phyloP scores from a whole-genome alignment of 2,888 invertebrate genomes.

The Thymelicus sylvestris region DNA sequence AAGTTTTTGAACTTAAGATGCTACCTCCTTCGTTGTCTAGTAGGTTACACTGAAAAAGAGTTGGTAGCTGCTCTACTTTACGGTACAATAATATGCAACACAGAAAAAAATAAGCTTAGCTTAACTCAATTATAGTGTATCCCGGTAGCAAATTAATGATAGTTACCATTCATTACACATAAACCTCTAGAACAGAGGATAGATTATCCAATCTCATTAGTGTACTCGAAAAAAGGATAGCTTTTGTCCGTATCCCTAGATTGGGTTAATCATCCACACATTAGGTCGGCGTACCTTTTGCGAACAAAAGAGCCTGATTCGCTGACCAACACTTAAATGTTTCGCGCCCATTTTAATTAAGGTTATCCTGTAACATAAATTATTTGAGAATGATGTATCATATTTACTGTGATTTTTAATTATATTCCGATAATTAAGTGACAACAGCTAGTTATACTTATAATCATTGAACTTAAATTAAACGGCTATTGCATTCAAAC shows the following conservation, averaged over 20 bases:
- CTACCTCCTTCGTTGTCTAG: no score
- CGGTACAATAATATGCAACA: no score
- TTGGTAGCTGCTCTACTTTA: no score
- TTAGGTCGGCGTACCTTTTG: conserved; percentile 24
- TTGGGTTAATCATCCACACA: conserved; percentile 32
- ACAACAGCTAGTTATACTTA: no score
- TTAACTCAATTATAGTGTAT: no score
- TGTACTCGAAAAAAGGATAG: conserved; percentile 16
- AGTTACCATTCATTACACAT: background rate
- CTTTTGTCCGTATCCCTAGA: conserved; percentile 24
- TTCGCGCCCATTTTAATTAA: conserved; percentile 11
- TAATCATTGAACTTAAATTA: no score
- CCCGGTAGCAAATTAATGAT: no score
- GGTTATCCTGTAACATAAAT: conserved; percentile 4
- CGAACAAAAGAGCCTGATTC: conserved; percentile 13
- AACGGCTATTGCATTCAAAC: no score
- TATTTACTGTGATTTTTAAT: background rate
- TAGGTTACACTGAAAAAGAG: no score
- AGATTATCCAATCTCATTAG: conserved; percentile 23
- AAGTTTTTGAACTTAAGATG: no score
- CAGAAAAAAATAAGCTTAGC: no score
- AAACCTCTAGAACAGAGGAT: conserved; percentile 3
- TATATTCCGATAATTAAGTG: no score
- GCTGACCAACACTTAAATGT: conserved; percentile 13
- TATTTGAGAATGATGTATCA: background rate